Percentiles rank a stretch among this genome's conserved stretches.
Evolutionary conservation across 2,888 invertebrate genomes (phyloP).

Genomic region (Chromoteleia sp.): DNA sequence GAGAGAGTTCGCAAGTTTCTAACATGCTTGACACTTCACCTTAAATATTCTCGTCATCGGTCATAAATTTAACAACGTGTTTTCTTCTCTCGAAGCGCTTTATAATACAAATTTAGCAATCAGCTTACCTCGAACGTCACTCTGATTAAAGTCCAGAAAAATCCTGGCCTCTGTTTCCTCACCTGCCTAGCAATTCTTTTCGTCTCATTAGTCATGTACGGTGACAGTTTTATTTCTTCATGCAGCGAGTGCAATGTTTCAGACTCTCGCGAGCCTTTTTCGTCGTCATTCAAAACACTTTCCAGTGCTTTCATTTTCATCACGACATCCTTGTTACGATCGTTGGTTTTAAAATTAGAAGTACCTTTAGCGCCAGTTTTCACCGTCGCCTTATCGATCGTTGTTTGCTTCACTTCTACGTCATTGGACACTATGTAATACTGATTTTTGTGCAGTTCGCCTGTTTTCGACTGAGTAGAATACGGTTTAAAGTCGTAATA

Average conservation of each 20-base stretch:
- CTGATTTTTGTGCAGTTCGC: slow-evolving; percentile 33
- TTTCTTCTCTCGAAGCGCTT: too few relatives aligned
- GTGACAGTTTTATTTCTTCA: slow-evolving; percentile 73
- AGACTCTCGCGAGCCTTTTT: slow-evolving; percentile 64
- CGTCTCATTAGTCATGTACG: slow-evolving; percentile 77
- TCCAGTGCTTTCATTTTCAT: slow-evolving; percentile 74
- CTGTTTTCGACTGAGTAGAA: slow-evolving; percentile 1
- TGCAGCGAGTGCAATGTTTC: slow-evolving; percentile 72
- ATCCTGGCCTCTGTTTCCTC: slow-evolving; percentile 79
- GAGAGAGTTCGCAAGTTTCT: too few relatives aligned
- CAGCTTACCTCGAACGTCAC: slow-evolving; percentile 81
- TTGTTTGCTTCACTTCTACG: slow-evolving; percentile 1
- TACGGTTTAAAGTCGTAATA: slow-evolving; percentile 23
- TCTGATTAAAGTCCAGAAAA: slow-evolving; percentile 82
- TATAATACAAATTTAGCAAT: not conserved
- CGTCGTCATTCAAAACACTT: slow-evolving; percentile 70
- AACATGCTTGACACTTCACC: too few relatives aligned
- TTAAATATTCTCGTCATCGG: too few relatives aligned
- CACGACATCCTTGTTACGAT: slow-evolving; percentile 57
- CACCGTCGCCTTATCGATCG: not conserved
- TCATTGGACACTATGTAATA: slow-evolving; percentile 47
- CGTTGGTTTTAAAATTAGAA: slow-evolving; percentile 37
- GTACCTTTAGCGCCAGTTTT: slow-evolving; percentile 22
- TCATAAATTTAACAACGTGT: too few relatives aligned
- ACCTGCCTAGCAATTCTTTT: slow-evolving; percentile 80